Evolutionary conservation across 2,888 invertebrate species (phyloP), one percentile per base, ranked within the genome.

Genomic region (Lymantria dispar): DNA sequence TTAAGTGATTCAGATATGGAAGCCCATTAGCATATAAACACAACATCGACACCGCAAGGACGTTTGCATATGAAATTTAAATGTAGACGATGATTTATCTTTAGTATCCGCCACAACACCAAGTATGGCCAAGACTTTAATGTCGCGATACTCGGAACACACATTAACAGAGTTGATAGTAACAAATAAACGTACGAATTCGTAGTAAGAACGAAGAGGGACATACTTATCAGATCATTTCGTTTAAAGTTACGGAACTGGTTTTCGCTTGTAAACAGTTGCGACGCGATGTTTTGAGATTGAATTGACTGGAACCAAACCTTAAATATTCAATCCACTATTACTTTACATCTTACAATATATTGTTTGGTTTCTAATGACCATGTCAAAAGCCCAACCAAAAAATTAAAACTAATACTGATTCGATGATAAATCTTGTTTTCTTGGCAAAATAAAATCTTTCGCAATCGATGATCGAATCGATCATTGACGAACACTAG

Each of bases 11-110:
- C 63, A 50, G 45, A 43, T 60, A 67, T 62, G 65, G 70, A 62
- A 67, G 60, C 58, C 52, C 54, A 73, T 81, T 80, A 69, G 71
- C 74, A 79, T 78, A 78, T 78, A 48, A 47, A 67, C 61, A 70
- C 70, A 67, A 78, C 78, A 71, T 71, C 22, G 71, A 71, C 48
- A 43, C 48, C 47, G 56, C 80, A 79, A 80, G 81, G 82, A 72
- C 78, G 72, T 68, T 66, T 61, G 64, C 64, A 65, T 62, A 68
- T 63, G 66, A 64, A 70, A 70, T 71, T 70, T 63, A 54, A 64
- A 57, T 56, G 50, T 52, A 45, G 43, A 60, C 60, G 53, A 63
- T 62, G 70, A 71, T 66, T 68, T 63, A 67, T 64, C 56, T 64
- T 61, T 58, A 48, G 56, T 43, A 15, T 38, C 42, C 50, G 30